Evolutionary conservation across 2,888 invertebrate species (phyloP), one percentile per base, ranked within the genome.

Genomic region (Chirona hameri): DNA sequence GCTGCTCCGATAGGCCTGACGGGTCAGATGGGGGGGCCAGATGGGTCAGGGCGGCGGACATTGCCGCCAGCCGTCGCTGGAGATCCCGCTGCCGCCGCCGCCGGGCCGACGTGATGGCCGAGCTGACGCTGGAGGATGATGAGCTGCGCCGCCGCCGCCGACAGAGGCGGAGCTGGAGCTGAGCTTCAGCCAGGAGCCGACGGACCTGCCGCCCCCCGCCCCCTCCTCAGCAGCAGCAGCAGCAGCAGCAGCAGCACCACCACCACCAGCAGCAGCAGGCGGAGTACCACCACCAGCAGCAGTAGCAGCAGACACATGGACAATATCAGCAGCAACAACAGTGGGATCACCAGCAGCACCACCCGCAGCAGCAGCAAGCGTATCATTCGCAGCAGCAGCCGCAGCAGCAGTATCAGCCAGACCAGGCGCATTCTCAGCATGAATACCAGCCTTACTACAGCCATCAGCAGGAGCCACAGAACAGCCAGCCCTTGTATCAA

Each of bases 61-160:
- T 88, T 95, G 95, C 2, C 90, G 95, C 81, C 95, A 95, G 88
- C 92, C 94, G 0, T 95, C 95, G 87, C 95, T 95, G 88, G 95
- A 96, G 86, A 95, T 96, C 86, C 95, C 95, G 81, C 95, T 95
- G 10, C 95, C 95, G n/a, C 95, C 95, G 10, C 87, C 87, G 7
- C 83, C 86, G 72, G n/a, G 86, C 86, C 55, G 84, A 84, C 82
- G 84, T 83, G 29, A 83, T 84, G 82, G 84, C 84, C 81, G 85
- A 85, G 81, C 82, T 84, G n/a, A 83, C 83, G 81, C 82, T 81
- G 79, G 57, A 83, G 55, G 84, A 84, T 21, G 83, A 84, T 21
- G 83, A 84, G 21, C 82, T 84, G 21, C n/a, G n/a, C 83, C 84
- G 29, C 83, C 83, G 31, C 81, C 83, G 82, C 83, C 83, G 18